phyloP scores from a whole-genome alignment of 2,888 invertebrate species.

The Metacarcinus magister region DNA sequence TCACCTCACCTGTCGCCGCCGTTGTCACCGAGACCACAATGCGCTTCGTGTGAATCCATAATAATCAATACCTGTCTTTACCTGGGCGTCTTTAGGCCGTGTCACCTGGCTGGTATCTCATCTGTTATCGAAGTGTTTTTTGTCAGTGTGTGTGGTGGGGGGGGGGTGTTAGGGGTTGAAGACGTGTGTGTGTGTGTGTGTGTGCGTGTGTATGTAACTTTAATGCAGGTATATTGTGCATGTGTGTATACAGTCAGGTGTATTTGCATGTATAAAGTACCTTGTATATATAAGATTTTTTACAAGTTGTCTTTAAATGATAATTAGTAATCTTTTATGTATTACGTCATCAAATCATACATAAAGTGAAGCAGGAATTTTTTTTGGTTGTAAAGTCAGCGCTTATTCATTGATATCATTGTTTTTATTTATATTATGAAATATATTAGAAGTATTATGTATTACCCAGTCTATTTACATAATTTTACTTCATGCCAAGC shows the following conservation, averaged over 20 bases:
- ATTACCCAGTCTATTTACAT: too few relatives aligned
- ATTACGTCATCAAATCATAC: too few relatives aligned
- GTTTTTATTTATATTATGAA: too few relatives aligned
- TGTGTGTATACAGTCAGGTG: neutral
- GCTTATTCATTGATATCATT: too few relatives aligned
- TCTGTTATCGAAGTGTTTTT: constrained; percentile 36
- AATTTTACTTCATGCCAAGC: too few relatives aligned
- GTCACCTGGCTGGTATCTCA: neutral
- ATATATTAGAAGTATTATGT: too few relatives aligned
- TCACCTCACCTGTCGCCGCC: constrained; percentile 30
- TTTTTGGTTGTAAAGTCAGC: too few relatives aligned
- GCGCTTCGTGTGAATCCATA: neutral
- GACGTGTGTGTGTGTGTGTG: neutral
- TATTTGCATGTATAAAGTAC: neutral
- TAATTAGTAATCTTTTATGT: too few relatives aligned
- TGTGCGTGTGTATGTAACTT: neutral
- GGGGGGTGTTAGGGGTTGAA: neutral
- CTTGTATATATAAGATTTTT: too few relatives aligned
- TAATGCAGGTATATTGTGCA: neutral
- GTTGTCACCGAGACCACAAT: neutral
- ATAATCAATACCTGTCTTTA: constrained; percentile 9
- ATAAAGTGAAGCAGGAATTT: too few relatives aligned
- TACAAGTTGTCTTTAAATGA: too few relatives aligned
- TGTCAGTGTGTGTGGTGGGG: neutral
- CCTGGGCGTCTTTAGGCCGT: neutral